A percentile compares a stretch with the other conserved stretches of the same genome.
These are phyloP conservation scores for Drosophila parvula DNA, from an alignment of 1,140 invertebrate genomes.

Conservation along the genomic window DNA sequence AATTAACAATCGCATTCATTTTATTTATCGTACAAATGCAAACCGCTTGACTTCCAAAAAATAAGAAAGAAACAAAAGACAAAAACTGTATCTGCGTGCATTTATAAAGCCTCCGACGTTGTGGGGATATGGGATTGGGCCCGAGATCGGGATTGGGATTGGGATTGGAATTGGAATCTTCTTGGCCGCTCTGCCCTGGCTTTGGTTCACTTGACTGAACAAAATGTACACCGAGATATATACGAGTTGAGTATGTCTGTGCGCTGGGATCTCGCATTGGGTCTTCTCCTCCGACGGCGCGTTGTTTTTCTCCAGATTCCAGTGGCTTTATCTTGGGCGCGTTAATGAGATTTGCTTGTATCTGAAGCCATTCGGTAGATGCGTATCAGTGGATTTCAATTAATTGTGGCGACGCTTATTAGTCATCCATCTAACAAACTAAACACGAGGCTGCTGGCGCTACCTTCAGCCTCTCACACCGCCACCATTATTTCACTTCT, in stretches of 20 bases:
- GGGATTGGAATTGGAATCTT: constrained; percentile 49
- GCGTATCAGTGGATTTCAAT: constrained; percentile 81
- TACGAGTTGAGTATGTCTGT: not conserved
- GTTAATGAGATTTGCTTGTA: constrained; percentile 83
- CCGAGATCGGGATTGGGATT: constrained; percentile 39
- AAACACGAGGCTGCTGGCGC: constrained; percentile 68
- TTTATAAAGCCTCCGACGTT: constrained; percentile 65
- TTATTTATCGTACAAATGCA: constrained; percentile 82
- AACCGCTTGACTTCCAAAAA: constrained; percentile 79
- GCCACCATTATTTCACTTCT: constrained; percentile 23
- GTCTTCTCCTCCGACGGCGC: constrained; percentile 13
- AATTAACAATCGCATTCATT: constrained; percentile 82
- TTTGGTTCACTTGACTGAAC: constrained; percentile 78
- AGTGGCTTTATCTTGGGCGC: constrained; percentile 81
- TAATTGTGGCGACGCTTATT: constrained; percentile 83
- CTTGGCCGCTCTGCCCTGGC: constrained; percentile 19
- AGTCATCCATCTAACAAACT: constrained; percentile 80
- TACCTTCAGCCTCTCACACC: constrained; percentile 15
- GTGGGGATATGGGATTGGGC: constrained; percentile 42
- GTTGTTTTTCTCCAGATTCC: constrained; percentile 64
- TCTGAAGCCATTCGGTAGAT: constrained; percentile 81
- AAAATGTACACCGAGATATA: constrained; percentile 64
- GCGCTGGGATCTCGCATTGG: constrained; percentile 21
- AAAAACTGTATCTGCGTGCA: constrained; percentile 79
- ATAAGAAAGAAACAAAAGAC: constrained; percentile 26